Conservation (phyloP, 2,113 vertebrate species). For the Tapirus terrestris region DNA sequence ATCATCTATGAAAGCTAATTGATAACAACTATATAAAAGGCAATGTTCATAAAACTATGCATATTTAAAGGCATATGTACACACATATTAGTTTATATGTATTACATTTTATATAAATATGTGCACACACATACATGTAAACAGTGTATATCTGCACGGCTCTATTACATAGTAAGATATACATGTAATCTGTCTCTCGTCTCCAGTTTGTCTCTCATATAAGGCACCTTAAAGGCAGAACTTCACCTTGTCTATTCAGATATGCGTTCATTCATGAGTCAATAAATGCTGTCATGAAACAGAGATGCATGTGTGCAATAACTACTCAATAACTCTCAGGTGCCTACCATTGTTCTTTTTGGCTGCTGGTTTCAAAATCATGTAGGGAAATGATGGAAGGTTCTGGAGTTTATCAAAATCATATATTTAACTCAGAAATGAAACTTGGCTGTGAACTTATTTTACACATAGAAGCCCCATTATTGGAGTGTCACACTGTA, state of each 20-base stretch:
- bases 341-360: background rate
- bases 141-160: background rate
- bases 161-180: background rate
- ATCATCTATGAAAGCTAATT: background rate
- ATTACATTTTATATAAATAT: background rate
- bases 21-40: background rate
- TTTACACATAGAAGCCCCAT: background rate
- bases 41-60: background rate
- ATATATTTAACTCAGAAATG: background rate
- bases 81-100: background rate
- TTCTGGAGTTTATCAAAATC: background rate
- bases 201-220: background rate
- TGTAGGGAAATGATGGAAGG: background rate
- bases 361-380: background rate
- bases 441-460: background rate
- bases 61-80: background rate
- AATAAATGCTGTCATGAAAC: background rate
- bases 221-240: background rate
- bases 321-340: background rate
- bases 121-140: background rate
- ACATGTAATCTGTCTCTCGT: background rate
- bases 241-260: background rate
- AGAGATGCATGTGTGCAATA: background rate
- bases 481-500: background rate
- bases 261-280: background rate